Evolutionary conservation across 1,140 invertebrate species (phyloP), one percentile per base, ranked within the genome.

Genomic region (Lepidotrigona ventralis): DNA sequence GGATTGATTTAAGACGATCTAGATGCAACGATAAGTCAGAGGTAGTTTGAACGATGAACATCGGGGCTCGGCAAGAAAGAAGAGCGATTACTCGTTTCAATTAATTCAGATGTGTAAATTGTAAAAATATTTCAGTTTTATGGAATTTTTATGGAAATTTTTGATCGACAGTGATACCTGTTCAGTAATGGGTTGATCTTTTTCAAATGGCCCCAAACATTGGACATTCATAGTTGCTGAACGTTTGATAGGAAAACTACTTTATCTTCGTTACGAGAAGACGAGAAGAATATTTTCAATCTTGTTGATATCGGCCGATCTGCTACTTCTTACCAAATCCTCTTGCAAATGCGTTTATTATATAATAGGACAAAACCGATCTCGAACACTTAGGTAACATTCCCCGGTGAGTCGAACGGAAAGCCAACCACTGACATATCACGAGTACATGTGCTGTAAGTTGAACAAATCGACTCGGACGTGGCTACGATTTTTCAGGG

Each of bases 391-490:
- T 64, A 4, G 73, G 39, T n/a, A 46, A 76, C 26, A 76, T 60
- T 63, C 58, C 73, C 58, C 23, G 23, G 73, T 26, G 73, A 63
- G 33, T 17, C 21, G 1, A 0, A 2, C 23, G 9, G 33, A 46
- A 3, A 19, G 15, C 11, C 15, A 64, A 17, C 4, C 56, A 21
- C 23, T 26, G 39, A 19, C 39, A 46, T 46, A 6, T 46, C 39
- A 46, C 29, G 81, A 64, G 79, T 66, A 33, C 60, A 79, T 15
- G 68, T 19, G 29, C 8, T 56, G 29, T 15, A 66, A 54, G 21
- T 15, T 54, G 63, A 70, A 84, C 81, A 84, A 79, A 86, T 84
- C 81, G 81, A 84, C 68, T 39, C n/a, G 76, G 73, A 46, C 68
- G 58, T 8, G 46, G 58, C 26, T 23, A n/a, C n/a, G n/a, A 84